A percentile compares a stretch with the other conserved stretches of the same genome.
phyloP scores from a whole-genome alignment of 2,113 vertebrate genomes.

The Proterorhinus semilunaris region DNA sequence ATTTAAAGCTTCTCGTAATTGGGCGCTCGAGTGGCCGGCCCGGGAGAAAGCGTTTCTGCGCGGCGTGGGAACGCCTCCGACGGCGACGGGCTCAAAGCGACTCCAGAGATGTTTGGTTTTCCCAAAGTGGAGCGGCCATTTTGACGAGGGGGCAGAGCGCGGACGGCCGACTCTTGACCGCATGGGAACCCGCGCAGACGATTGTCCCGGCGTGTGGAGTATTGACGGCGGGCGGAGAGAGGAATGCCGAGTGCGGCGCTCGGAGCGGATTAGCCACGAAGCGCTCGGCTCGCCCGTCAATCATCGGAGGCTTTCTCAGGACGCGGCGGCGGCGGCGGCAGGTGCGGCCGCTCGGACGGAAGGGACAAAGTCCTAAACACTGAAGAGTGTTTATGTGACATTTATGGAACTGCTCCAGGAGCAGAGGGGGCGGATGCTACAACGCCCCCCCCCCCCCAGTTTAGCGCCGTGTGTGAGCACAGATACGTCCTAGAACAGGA shows the following conservation, averaged over 20 bases:
- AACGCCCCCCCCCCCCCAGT: no score
- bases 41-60: constrained; percentile 42
- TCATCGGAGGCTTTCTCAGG: constrained; percentile 1
- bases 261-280: not conserved
- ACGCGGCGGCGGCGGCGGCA: constrained; percentile 39
- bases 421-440: no score
- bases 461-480: no score
- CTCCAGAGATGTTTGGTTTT: no score
- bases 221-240: no score
- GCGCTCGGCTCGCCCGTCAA: constrained; percentile 27
- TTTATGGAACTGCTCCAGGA: no score
- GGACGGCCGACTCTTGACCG: constrained; percentile 23
- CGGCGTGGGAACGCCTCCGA: constrained; percentile 43
- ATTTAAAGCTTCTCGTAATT: constrained; percentile 89
- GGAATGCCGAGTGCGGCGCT: not conserved
- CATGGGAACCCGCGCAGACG: constrained; percentile 24
- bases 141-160: constrained; percentile 21
- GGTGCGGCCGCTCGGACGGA: constrained; percentile 39
- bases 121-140: not conserved
- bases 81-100: constrained; percentile 38
- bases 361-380: no score
- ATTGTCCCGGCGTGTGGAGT: constrained; percentile 17
- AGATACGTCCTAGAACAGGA: no score
- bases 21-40: constrained; percentile 70
- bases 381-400: not conserved